Evolutionary conservation across 2,888 invertebrate species (phyloP).

Genomic region (Mycalesis mineus): DNA sequence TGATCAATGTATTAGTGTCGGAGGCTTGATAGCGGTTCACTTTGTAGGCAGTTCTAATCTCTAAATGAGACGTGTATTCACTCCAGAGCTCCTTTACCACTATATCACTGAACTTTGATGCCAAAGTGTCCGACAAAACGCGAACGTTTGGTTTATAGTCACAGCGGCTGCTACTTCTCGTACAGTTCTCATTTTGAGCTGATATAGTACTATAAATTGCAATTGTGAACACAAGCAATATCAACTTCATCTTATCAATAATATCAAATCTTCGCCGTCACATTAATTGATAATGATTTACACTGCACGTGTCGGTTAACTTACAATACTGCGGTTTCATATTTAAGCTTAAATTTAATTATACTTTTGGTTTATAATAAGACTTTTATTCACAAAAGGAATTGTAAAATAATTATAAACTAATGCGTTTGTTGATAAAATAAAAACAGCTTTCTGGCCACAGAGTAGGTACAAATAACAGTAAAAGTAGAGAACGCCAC

Average conservation of each 20-base stretch:
- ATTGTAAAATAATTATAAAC: not conserved
- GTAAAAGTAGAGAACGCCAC: too few relatives aligned
- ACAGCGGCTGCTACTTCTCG: conserved; percentile 53
- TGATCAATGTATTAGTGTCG: conserved; percentile 53
- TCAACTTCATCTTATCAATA: conserved; percentile 65
- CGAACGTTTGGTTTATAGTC: conserved; percentile 62
- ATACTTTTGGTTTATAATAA: not conserved
- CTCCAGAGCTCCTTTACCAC: conserved; percentile 64
- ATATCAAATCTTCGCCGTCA: conserved; percentile 27
- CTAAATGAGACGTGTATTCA: conserved; percentile 62
- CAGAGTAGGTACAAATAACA: too few relatives aligned
- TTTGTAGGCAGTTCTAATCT: conserved; percentile 61
- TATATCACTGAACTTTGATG: conserved; percentile 60
- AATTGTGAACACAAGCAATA: conserved; percentile 57
- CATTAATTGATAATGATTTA: conserved; percentile 25
- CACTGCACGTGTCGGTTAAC: conserved; percentile 15
- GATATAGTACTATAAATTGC: conserved; percentile 43
- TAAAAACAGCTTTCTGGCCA: not conserved
- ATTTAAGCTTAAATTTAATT: conserved; percentile 3
- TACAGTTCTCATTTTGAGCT: conserved; percentile 62
- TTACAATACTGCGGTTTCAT: conserved; percentile 14
- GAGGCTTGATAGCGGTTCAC: conserved; percentile 53
- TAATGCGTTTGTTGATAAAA: not conserved
- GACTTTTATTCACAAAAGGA: not conserved
- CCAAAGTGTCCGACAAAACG: conserved; percentile 54